Percentiles rank a stretch among this genome's conserved stretches.
phyloP scores from a whole-genome alignment of 2,113 vertebrate species.

The Alethe diademata region DNA sequence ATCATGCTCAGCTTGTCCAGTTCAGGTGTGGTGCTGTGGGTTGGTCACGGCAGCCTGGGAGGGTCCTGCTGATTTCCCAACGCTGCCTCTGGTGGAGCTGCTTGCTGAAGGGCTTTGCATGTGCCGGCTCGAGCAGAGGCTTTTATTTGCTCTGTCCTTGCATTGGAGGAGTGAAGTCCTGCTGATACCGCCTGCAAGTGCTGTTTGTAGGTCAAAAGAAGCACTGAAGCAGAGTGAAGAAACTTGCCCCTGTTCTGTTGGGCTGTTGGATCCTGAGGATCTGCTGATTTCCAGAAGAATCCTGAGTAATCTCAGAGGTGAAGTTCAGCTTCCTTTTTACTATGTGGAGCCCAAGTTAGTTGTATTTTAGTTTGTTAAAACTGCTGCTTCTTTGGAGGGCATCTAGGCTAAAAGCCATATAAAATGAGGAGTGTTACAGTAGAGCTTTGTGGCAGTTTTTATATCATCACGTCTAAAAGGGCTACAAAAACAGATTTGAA shows the following conservation, averaged over 20 bases:
- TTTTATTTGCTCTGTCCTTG: background rate
- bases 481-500: background rate
- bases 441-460: background rate
- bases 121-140: background rate
- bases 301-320: background rate
- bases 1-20: background rate
- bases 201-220: background rate
- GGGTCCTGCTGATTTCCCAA: background rate
- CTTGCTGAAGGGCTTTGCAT: background rate
- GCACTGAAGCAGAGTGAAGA: background rate
- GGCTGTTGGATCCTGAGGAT: background rate
- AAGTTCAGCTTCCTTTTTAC: background rate
- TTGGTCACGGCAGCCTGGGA: background rate
- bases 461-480: background rate
- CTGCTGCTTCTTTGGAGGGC: background rate
- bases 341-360: background rate
- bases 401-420: background rate
- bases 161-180: background rate
- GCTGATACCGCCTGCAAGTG: rapidly evolving
- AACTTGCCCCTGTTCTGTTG: background rate
- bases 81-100: rapidly evolving
- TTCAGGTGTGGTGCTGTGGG: background rate
- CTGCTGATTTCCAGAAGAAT: background rate
- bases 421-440: background rate
- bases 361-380: background rate